Conservation (phyloP, 2,888 invertebrate genomes). For the Parnassius mnemosyne region DNA sequence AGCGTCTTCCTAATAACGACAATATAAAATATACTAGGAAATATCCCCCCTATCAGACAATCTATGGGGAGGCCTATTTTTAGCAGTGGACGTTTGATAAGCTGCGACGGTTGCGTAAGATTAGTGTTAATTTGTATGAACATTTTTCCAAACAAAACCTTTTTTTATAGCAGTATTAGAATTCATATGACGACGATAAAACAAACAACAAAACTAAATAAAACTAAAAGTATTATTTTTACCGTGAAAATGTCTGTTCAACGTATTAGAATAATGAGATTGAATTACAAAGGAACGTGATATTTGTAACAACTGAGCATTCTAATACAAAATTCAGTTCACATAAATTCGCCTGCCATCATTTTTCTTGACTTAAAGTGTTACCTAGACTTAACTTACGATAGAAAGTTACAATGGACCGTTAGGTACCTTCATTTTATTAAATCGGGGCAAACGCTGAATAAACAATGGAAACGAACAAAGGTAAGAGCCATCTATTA, state of each 20-base stretch:
- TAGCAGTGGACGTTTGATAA: too few relatives aligned
- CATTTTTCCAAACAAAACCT: too few relatives aligned
- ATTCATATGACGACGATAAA: background rate
- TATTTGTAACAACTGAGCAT: constrained; percentile 9
- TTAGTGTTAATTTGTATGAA: too few relatives aligned
- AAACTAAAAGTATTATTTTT: constrained; percentile 11
- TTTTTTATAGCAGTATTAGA: background rate
- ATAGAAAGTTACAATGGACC: constrained; percentile 2
- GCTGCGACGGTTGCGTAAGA: too few relatives aligned
- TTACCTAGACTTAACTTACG: constrained; percentile 1
- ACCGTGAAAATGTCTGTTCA: constrained; percentile 9
- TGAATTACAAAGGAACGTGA: constrained; percentile 13
- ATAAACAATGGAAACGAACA: constrained; percentile 25
- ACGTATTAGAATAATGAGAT: constrained; percentile 5
- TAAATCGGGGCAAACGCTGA: constrained; percentile 12
- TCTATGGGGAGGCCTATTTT: too few relatives aligned
- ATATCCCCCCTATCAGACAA: too few relatives aligned
- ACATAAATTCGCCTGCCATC: constrained; percentile 5
- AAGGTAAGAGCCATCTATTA: constrained; percentile 9
- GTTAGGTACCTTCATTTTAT: constrained; percentile 13
- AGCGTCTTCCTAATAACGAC: too few relatives aligned
- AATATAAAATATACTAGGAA: too few relatives aligned
- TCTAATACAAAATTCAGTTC: constrained; percentile 12
- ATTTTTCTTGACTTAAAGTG: background rate
- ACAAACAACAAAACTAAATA: background rate